Base-by-base conservation (phyloP, 2,888 invertebrate species). In the Apamea crenata region DNA sequence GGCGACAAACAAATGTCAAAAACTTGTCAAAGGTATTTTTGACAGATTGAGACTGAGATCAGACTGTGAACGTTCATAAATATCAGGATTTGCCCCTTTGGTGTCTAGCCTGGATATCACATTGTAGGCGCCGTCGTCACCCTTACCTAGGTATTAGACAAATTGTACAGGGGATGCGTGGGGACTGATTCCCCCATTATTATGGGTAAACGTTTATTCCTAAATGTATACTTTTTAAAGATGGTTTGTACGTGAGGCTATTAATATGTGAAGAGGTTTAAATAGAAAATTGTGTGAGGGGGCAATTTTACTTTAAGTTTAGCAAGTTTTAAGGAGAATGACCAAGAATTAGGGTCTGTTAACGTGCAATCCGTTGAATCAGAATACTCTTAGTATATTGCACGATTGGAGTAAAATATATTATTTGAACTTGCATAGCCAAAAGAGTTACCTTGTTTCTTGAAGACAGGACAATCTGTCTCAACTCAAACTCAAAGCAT, bases 141-240 rank as follows among this genome's bases (percentile, higher is more conserved):
- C 87, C 87, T 75, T 67, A 29, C 63, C 77, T 81, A 69, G 71
- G 50, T 72, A 74, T 63, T 71, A 85, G 77, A 69, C 76, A 85
- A 84, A 80, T 82, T 72, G 72, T 16, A 77, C 59, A 47, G 73
- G 74, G 59, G 32, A 59, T 8, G n/a, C 36, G 14, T 29, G 16
- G 74, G 53, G n/a, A 18, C n/a, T 59, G 47, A 71, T 65, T 72
- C 29, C 76, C 76, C 74, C 84, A 25, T 78, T 14, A 84, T 88
- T 88, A 87, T 36, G 32, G 21, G 29, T 73, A 76, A 81, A 73
- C 82, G 75, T 44, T 56, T 66, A 14, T 50, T 29, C 44, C 21
- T 65, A 73, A 81, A 73, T 36, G 50, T 53, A 47, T 63, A 56
- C 21, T 74, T 87, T 84, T 87, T 68, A 78, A 72, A 66, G n/a